phyloP scores from a whole-genome alignment of 2,888 invertebrate species.

The Pedicia rivosa region DNA sequence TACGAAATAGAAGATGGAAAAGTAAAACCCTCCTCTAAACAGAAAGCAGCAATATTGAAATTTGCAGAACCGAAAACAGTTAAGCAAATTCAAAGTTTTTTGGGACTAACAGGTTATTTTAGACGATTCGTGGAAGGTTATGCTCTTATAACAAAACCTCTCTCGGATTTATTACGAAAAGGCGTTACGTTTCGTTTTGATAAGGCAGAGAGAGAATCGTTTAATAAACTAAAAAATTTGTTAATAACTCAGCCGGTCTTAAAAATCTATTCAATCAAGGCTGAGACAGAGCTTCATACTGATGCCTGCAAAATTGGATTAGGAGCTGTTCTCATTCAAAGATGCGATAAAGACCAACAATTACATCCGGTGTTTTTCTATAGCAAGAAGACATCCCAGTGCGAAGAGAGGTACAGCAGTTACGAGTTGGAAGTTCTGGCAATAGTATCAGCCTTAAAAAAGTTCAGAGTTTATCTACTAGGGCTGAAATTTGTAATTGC shows the following conservation, averaged over 20 bases:
- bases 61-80: constrained; percentile 15
- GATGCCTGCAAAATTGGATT: constrained; percentile 12
- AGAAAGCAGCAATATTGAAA: constrained; percentile 14
- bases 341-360: not conserved
- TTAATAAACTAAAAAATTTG: constrained; percentile 11
- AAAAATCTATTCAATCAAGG: not conserved
- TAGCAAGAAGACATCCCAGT: not conserved
- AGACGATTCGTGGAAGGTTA: constrained; percentile 16
- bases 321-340: constrained; percentile 4
- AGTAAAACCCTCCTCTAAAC: constrained; percentile 14
- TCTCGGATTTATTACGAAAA: constrained; percentile 14
- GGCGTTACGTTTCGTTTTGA: constrained; percentile 12
- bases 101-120: constrained; percentile 18
- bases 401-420: constrained; percentile 1
- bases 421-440: constrained; percentile 5
- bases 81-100: constrained; percentile 17
- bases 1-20: constrained; percentile 14
- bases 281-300: not conserved
- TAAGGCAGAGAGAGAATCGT: constrained; percentile 11
- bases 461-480: constrained; percentile 6
- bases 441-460: constrained; percentile 8
- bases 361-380: constrained; percentile 7
- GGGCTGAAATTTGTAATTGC: constrained; percentile 10
- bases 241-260: not conserved
- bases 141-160: constrained; percentile 13